These are phyloP conservation scores for Arge pagana DNA, from an alignment of 2,888 invertebrate genomes.

Conservation along the genomic window DNA sequence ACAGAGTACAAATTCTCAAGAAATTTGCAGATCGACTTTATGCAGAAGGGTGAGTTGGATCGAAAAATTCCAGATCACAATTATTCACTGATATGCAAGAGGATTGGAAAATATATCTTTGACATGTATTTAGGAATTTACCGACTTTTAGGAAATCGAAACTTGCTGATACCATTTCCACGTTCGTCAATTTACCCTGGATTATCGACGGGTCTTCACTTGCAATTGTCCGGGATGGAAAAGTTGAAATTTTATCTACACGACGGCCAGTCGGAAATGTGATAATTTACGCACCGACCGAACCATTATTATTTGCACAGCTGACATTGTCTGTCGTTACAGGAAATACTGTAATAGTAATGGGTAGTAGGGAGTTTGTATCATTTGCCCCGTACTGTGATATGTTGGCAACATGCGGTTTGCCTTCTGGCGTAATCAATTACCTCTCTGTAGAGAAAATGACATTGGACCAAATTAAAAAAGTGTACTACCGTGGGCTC, in stretches of 20 bases:
- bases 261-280: constrained; percentile 31
- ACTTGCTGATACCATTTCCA: neutral
- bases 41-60: constrained; percentile 9
- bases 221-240: constrained; percentile 28
- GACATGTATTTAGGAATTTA: no score
- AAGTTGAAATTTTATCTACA: constrained; percentile 29
- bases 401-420: constrained; percentile 29
- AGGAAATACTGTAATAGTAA: constrained; percentile 31
- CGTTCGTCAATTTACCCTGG: constrained; percentile 8
- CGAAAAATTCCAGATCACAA: neutral
- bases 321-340: constrained; percentile 29
- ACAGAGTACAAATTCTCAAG: neutral
- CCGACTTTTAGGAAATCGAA: constrained; percentile 5
- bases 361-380: neutral
- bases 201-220: constrained; percentile 26
- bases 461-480: no score
- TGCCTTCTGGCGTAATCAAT: constrained; percentile 32
- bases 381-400: constrained; percentile 29
- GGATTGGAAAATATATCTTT: neutral
- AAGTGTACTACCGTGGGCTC: no score
- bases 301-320: constrained; percentile 25
- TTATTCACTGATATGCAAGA: neutral
- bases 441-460: no score
- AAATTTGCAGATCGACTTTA: constrained; percentile 9
- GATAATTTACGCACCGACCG: constrained; percentile 19